phyloP scores from a whole-genome alignment of 2,797 vertebrate genomes.

The Prunella strophiata region DNA sequence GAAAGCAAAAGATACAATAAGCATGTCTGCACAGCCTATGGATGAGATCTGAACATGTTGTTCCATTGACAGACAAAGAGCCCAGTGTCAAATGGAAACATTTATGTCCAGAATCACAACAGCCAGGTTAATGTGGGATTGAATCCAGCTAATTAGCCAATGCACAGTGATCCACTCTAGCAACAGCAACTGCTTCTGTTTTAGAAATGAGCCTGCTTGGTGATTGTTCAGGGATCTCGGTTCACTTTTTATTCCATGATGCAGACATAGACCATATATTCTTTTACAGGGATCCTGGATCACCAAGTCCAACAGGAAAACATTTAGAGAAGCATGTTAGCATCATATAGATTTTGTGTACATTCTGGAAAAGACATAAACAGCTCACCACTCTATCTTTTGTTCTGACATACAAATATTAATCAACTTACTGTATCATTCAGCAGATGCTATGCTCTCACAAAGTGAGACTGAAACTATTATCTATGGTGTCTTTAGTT shows the following conservation, averaged over 20 bases:
- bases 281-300: neutral
- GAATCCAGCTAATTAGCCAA: neutral
- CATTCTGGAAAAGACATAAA: neutral
- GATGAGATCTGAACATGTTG: constrained; percentile 9
- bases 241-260: neutral
- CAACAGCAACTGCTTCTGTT: neutral
- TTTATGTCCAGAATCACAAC: constrained; percentile 30
- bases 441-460: neutral
- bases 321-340: neutral
- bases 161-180: neutral
- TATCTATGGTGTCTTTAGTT: neutral
- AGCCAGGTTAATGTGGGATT: neutral
- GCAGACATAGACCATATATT: neutral
- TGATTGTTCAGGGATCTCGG: neutral
- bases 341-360: neutral
- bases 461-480: neutral
- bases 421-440: neutral
- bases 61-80: constrained; percentile 18
- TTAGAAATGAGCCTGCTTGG: neutral
- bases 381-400: neutral
- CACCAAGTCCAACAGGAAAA: neutral
- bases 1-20: constrained; percentile 20
- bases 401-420: neutral
- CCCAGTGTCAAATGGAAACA: neutral
- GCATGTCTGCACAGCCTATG: neutral